A percentile compares a stretch with the other conserved stretches of the same genome.
These are phyloP conservation scores for Campodea augens DNA, from an alignment of 1,140 invertebrate species.

Conservation along the genomic window DNA sequence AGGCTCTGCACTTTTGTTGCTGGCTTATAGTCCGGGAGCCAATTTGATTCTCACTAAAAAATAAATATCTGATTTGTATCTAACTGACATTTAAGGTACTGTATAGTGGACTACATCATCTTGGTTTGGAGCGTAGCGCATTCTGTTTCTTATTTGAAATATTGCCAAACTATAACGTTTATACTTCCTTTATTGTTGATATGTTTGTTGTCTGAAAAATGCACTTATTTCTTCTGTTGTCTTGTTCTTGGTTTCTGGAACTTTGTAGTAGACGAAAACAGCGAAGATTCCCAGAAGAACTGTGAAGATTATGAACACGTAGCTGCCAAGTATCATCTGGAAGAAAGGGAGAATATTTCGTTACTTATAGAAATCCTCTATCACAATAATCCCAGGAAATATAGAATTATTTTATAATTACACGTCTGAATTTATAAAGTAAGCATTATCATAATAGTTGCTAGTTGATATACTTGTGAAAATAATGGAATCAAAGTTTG, in stretches of 20 bases:
- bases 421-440: conserved; percentile 3
- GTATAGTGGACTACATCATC: no score
- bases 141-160: no score
- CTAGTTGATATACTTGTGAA: conserved; percentile 12
- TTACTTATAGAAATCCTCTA: no score
- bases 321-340: conserved; percentile 34
- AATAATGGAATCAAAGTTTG: neutral
- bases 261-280: conserved; percentile 55
- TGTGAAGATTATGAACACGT: conserved; percentile 62
- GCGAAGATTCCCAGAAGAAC: conserved; percentile 40
- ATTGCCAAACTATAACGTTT: no score
- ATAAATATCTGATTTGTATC: no score
- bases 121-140: no score
- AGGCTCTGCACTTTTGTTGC: no score
- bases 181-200: no score
- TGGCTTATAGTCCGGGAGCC: no score
- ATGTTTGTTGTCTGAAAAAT: conserved; percentile 49
- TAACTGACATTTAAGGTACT: no score
- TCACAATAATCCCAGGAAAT: no score
- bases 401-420: conserved; percentile 4
- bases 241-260: conserved; percentile 73
- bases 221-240: conserved; percentile 60
- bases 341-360: conserved; percentile 16
- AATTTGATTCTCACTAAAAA: no score
- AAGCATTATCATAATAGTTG: conserved; percentile 14